Conservation (phyloP, 1,140 invertebrate genomes). For the Geopemphigus sp. region DNA sequence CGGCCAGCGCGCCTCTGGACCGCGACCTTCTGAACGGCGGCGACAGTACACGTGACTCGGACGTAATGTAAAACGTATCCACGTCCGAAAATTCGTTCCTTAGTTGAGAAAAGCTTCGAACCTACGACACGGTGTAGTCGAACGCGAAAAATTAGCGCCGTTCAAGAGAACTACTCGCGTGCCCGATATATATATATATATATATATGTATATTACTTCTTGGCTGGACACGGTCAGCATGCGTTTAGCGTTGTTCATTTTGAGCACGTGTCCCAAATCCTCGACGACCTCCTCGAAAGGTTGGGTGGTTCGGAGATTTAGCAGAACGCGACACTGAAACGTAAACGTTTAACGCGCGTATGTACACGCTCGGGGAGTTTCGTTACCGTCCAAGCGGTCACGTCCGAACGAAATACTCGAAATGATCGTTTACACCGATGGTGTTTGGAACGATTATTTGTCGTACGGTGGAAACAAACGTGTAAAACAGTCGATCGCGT, state of each 20-base stretch:
- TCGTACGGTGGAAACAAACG: too few relatives aligned
- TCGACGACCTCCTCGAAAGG: slow-evolving; percentile 92
- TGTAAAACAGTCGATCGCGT: too few relatives aligned
- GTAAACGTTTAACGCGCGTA: background rate
- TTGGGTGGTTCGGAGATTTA: slow-evolving; percentile 88
- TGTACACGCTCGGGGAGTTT: too few relatives aligned
- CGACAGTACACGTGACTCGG: slow-evolving; percentile 61
- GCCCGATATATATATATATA: background rate
- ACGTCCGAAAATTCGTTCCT: slow-evolving; percentile 87
- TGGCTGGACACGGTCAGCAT: slow-evolving; percentile 88
- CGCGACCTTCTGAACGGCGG: slow-evolving; percentile 69
- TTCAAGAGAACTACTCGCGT: background rate
- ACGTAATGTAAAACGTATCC: slow-evolving; percentile 83
- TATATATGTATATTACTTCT: slow-evolving; percentile 69
- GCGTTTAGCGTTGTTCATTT: slow-evolving; percentile 82
- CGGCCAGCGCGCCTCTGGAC: slow-evolving; percentile 60
- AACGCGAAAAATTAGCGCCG: background rate
- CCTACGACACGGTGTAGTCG: slow-evolving; percentile 58
- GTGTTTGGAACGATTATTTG: too few relatives aligned
- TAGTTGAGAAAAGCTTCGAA: slow-evolving; percentile 87
- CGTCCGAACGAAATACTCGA: too few relatives aligned
- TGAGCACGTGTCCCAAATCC: slow-evolving; percentile 87
- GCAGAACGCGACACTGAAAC: slow-evolving; percentile 76
- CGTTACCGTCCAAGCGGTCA: too few relatives aligned
- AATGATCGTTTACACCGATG: too few relatives aligned